Conservation (phyloP, 2,113 vertebrate genomes). For the Channa argus region DNA sequence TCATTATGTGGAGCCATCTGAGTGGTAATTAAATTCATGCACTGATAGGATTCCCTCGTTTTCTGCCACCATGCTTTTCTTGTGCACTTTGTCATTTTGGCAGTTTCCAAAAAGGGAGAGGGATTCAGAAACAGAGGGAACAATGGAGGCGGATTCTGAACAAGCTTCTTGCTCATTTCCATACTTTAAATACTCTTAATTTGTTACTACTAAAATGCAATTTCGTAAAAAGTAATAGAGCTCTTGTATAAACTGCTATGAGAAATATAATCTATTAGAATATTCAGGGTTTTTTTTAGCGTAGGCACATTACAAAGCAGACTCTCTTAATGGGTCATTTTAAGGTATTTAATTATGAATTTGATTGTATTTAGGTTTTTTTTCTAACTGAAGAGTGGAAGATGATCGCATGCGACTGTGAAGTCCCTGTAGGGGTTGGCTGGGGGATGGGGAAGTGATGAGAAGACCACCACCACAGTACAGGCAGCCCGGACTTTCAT, state of each 20-base stretch:
- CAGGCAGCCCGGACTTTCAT: slow-evolving; percentile 65
- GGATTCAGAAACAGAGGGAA: slow-evolving; percentile 38
- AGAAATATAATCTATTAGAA: not conserved
- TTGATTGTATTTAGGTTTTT: not conserved
- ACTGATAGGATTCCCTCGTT: slow-evolving; percentile 87
- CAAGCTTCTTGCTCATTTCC: not conserved
- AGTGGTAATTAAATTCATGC: slow-evolving; percentile 86
- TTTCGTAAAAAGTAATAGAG: not conserved
- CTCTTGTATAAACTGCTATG: not conserved
- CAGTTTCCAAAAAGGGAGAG: slow-evolving; percentile 75
- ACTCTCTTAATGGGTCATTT: not conserved
- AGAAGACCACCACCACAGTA: slow-evolving; percentile 34
- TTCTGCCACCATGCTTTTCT: slow-evolving; percentile 82
- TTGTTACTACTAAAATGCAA: slow-evolving; percentile 10
- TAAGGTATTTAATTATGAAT: not conserved
- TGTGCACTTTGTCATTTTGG: slow-evolving; percentile 86
- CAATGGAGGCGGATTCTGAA: not conserved
- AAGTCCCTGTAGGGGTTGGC: not conserved
- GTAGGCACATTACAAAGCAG: not conserved
- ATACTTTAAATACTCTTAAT: not conserved
- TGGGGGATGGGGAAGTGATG: slow-evolving; percentile 12
- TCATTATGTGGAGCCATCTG: slow-evolving; percentile 79
- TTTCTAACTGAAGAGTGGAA: slow-evolving; percentile 18
- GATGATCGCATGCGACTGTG: slow-evolving; percentile 3
- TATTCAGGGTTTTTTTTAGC: not conserved